phyloP scores from a whole-genome alignment of 2,113 vertebrate genomes.

The Taurulus bubalis region DNA sequence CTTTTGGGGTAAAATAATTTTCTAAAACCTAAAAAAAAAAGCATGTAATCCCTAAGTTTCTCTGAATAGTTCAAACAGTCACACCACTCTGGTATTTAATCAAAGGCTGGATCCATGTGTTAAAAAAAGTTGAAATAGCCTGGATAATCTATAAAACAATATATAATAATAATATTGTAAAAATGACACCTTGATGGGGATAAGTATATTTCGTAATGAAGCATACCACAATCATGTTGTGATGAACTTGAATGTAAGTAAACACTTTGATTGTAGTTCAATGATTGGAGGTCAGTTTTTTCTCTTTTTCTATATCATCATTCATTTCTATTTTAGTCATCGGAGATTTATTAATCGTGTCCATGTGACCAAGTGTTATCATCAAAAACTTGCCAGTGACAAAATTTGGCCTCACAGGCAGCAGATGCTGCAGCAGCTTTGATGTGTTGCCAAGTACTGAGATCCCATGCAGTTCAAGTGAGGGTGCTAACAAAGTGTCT shows the following conservation, averaged over 20 bases:
- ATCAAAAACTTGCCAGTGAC: slow-evolving; percentile 44
- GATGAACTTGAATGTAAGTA: neutral
- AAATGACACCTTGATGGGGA: neutral
- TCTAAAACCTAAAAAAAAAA: neutral
- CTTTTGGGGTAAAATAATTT: neutral
- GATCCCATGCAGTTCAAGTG: slow-evolving; percentile 51
- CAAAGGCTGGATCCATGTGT: neutral
- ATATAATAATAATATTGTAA: neutral
- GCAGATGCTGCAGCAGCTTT: slow-evolving; percentile 52
- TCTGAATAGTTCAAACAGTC: neutral
- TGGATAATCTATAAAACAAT: neutral
- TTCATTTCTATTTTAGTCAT: slow-evolving; percentile 13
- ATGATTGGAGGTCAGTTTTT: neutral
- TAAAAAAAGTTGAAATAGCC: neutral
- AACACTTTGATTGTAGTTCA: neutral
- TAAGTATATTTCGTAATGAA: neutral
- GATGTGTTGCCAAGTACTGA: slow-evolving; percentile 57
- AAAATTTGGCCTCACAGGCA: slow-evolving; percentile 45
- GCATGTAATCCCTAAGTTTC: neutral
- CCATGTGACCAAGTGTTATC: slow-evolving; percentile 35
- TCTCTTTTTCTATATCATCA: neutral
- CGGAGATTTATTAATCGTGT: slow-evolving; percentile 35
- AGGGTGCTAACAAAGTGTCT: slow-evolving; percentile 46
- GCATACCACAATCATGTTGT: neutral
- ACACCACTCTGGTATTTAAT: neutral